Evolutionary conservation across 1,140 invertebrate species (phyloP), one percentile per base, ranked within the genome.

Genomic region (Ips typographus): DNA sequence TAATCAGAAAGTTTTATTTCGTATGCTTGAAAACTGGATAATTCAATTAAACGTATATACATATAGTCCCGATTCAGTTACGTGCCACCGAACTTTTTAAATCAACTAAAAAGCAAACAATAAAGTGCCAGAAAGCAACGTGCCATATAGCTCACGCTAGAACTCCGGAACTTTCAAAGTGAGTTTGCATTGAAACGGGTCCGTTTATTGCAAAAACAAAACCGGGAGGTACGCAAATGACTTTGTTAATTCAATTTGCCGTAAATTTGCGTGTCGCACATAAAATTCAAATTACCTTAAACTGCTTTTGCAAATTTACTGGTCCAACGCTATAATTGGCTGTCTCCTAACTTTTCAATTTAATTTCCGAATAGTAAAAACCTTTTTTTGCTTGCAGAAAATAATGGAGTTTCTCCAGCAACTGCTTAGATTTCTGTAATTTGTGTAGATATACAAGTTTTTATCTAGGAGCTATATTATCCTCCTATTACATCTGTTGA

Each of bases 241-340:
- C 49, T 64, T 64, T 64, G 62, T 51, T 64, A 64, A 64, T 64
- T 64, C 42, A 64, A 64, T 64, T 64, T 64, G 36, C 37, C 37
- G 55, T 64, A 64, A 53, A 56, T 64, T 64, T 62, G 43, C 40
- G 40, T 56, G 62, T 53, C 49, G 51, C 39, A 55, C 22, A 62
- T 62, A 62, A 51, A 62, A 62, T 62, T 62, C 41, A 62, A 62
- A 62, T 62, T 62, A 37, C 37, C 43, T 38, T 47, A 51, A 62
- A 62, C 22, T 51, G 36, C 37, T 47, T 43, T 44, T 61, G 40
- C 47, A 47, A 61, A 61, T 61, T 61, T 61, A 47, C 58, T 4
- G 41, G 58, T 43, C 41, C 42, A 37, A 6, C 41, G 38, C 39
- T 61, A 42, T 61, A 61, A 61, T 61, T 61, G 41, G 37, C 7